Evolutionary conservation across 2,113 vertebrate genomes (phyloP), one percentile per base, ranked within the genome.

Genomic region (Ailurus styani): DNA sequence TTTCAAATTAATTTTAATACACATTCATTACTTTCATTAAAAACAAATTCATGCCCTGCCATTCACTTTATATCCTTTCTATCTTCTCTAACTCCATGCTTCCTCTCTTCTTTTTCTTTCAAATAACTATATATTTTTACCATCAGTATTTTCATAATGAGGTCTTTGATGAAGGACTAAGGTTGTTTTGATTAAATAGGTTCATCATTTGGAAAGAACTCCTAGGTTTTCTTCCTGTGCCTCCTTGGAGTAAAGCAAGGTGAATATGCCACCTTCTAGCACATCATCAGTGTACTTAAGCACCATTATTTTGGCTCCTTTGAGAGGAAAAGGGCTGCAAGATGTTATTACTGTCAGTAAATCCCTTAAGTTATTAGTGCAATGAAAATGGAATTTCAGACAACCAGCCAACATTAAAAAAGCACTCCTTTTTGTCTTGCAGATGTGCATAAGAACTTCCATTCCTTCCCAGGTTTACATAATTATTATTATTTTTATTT

Each of bases 311-410:
- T 83, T 73, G 68, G 21, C 52, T 92, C n/a, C 57, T 90, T 87
- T 90, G 29, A 64, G 68, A 78, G 94, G 52, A 95, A 66, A 12
- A 66, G 4, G 12, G 7, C 52, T 95, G 29, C 21, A 90, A 85
- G 57, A 91, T 95, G 84, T 86, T 90, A 85, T 64, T 87, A 73
- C n/a, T 96, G 40, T 54, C 55, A 66, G n/a, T 42, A 96, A 96
- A 73, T 90, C 87, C 57, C 90, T 96, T 84, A 78, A 45, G 64
- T 86, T 85, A 95, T 87, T 73, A 78, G 37, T 45, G 31, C 31
- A 90, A 40, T 79, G 31, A 90, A 97, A 81, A 84, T 83, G 25
- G 60, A 96, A 73, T 88, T 96, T 96, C 81, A 96, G 62, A 87
- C 47, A 96, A 42, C 50, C 50, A 72, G 27, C 21, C 78, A 82